Conservation (phyloP, 1,140 invertebrate species). For the Drosophila mayri region DNA sequence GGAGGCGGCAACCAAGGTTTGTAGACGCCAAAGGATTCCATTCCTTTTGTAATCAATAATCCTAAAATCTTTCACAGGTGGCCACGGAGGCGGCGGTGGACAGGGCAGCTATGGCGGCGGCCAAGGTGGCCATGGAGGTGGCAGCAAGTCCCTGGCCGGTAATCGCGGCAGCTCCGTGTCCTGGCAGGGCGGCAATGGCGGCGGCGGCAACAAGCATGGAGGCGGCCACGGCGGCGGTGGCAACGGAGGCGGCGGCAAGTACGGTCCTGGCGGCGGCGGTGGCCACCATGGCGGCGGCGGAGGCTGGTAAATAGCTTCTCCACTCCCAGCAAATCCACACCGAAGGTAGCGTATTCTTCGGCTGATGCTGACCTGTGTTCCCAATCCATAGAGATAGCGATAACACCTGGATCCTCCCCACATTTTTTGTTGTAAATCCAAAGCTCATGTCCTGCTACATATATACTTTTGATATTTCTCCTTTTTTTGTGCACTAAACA, state of each 20-base stretch:
- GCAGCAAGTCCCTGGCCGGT: constrained; percentile 56
- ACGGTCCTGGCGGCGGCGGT: constrained; percentile 38
- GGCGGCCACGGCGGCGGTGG: constrained; percentile 39
- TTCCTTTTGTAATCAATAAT: background rate
- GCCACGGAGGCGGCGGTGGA: constrained; percentile 52
- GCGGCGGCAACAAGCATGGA: constrained; percentile 37
- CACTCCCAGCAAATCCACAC: background rate
- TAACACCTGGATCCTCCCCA: constrained; percentile 18
- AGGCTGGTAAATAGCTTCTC: constrained; percentile 49
- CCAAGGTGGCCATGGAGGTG: constrained; percentile 35
- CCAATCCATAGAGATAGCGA: constrained; percentile 51
- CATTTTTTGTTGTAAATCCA: constrained; percentile 27
- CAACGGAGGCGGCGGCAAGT: constrained; percentile 44
- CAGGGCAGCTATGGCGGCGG: constrained; percentile 32
- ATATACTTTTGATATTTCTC: constrained; percentile 3
- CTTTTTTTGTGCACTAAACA: constrained; percentile 46
- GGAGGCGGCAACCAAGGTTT: constrained; percentile 47
- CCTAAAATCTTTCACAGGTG: constrained; percentile 2
- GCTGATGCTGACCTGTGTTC: constrained; percentile 51
- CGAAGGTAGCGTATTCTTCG: constrained; percentile 18
- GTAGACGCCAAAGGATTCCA: background rate
- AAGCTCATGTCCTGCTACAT: constrained; percentile 20
- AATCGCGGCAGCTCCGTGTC: constrained; percentile 58
- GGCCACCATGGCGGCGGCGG: constrained; percentile 51
- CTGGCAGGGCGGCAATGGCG: constrained; percentile 43